Evolutionary conservation across 2,797 vertebrate genomes (phyloP).

Genomic region (Malurus leucopterus): DNA sequence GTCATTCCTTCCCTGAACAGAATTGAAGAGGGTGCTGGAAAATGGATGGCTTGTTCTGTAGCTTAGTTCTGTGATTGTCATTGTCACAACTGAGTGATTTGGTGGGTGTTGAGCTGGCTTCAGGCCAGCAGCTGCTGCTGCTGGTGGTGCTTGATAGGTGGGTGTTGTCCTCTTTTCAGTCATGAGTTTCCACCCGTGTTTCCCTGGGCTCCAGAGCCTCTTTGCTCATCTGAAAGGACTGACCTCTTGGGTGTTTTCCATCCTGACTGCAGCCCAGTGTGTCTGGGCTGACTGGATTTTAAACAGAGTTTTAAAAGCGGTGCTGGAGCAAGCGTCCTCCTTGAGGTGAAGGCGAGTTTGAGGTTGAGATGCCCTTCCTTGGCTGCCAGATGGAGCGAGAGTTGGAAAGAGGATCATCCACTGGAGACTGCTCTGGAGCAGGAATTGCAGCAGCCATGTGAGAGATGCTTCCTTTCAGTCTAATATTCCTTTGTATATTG

Average conservation of each 20-base stretch:
- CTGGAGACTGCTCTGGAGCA: not conserved
- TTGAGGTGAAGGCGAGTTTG: not conserved
- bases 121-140: not conserved
- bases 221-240: not conserved
- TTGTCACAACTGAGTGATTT: not conserved
- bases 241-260: not conserved
- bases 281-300: not conserved
- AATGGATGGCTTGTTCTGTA: not conserved
- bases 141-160: not conserved
- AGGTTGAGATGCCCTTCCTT: not conserved
- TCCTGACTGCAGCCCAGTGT: not conserved
- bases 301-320: not conserved
- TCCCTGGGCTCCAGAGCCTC: not conserved
- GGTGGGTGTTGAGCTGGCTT: not conserved
- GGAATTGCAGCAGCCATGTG: not conserved
- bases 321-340: not conserved
- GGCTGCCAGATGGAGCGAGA: not conserved
- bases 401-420: not conserved
- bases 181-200: not conserved
- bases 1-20: not conserved
- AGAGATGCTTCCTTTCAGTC: not conserved
- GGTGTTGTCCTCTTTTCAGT: not conserved
- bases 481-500: not conserved
- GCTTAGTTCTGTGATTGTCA: not conserved
- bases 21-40: not conserved